Percentiles rank a stretch among this genome's conserved stretches.
Conservation (phyloP, 2,888 invertebrate species). For the Sinelater perroti region DNA sequence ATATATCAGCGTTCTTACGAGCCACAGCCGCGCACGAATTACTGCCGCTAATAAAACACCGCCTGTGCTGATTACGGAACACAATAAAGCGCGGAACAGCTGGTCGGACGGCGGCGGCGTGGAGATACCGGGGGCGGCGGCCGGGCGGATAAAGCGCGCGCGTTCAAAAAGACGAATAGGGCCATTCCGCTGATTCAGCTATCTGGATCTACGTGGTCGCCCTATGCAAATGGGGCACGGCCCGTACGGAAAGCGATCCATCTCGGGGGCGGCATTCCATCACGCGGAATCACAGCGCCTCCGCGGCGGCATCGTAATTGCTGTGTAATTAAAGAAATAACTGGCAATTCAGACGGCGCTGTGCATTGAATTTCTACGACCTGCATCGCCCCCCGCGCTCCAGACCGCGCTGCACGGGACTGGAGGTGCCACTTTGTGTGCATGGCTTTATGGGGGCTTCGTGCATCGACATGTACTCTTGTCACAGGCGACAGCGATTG, state of each 20-base stretch:
- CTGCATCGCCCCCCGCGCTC: neutral
- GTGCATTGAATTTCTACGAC: slow-evolving; percentile 19
- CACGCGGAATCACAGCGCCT: slow-evolving; percentile 27
- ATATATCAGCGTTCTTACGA: slow-evolving; percentile 56
- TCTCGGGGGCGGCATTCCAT: slow-evolving; percentile 24
- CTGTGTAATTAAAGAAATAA: slow-evolving; percentile 31
- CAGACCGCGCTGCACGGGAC: neutral
- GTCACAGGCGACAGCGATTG: too few relatives aligned
- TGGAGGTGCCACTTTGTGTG: too few relatives aligned
- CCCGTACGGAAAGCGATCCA: slow-evolving; percentile 27
- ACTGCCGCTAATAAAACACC: slow-evolving; percentile 56
- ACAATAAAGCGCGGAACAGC: slow-evolving; percentile 54
- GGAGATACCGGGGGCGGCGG: slow-evolving; percentile 40
- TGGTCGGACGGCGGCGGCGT: slow-evolving; percentile 42
- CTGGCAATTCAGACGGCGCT: slow-evolving; percentile 17
- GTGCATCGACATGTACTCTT: too few relatives aligned
- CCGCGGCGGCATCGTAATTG: slow-evolving; percentile 26
- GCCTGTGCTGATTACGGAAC: slow-evolving; percentile 57
- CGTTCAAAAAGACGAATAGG: slow-evolving; percentile 72
- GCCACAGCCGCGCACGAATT: slow-evolving; percentile 55
- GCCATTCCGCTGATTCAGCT: slow-evolving; percentile 73
- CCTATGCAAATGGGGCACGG: slow-evolving; percentile 35
- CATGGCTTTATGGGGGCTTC: too few relatives aligned
- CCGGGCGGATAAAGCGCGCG: slow-evolving; percentile 44
- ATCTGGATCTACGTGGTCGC: slow-evolving; percentile 65